Evolutionary conservation across 2,113 vertebrate species (phyloP).

Genomic region (Lathamus discolor): DNA sequence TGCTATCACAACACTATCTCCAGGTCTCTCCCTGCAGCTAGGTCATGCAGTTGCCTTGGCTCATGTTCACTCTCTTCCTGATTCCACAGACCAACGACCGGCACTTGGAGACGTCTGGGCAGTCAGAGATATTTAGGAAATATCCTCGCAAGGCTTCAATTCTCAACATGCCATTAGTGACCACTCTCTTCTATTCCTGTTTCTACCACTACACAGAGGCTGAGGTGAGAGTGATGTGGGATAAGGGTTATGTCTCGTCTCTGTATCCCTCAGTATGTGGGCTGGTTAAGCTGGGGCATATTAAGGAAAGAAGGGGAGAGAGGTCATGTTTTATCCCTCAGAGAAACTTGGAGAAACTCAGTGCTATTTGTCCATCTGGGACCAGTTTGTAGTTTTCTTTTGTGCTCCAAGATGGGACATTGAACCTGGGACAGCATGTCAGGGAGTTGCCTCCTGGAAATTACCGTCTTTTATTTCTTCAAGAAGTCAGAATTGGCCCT

Average conservation of each 20-base stretch:
- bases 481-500: background rate
- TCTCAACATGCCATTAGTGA: constrained; percentile 93
- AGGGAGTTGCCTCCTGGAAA: background rate
- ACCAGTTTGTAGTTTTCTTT: background rate
- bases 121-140: constrained; percentile 87
- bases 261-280: background rate
- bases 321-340: background rate
- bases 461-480: background rate
- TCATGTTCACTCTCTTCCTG: background rate
- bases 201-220: constrained; percentile 92
- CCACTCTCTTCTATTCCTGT: constrained; percentile 94
- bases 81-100: constrained; percentile 82
- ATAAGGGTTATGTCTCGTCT: background rate
- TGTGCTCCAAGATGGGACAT: background rate
- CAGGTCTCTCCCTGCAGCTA: background rate
- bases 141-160: constrained; percentile 92
- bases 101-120: constrained; percentile 79
- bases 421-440: background rate
- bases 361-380: background rate
- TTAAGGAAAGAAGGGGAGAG: background rate
- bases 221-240: constrained; percentile 71
- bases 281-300: background rate
- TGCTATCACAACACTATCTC: background rate
- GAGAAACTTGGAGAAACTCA: background rate
- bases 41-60: background rate